These are phyloP conservation scores for Chironomus tepperi DNA, from an alignment of 1,140 invertebrate species.

Conservation along the genomic window DNA sequence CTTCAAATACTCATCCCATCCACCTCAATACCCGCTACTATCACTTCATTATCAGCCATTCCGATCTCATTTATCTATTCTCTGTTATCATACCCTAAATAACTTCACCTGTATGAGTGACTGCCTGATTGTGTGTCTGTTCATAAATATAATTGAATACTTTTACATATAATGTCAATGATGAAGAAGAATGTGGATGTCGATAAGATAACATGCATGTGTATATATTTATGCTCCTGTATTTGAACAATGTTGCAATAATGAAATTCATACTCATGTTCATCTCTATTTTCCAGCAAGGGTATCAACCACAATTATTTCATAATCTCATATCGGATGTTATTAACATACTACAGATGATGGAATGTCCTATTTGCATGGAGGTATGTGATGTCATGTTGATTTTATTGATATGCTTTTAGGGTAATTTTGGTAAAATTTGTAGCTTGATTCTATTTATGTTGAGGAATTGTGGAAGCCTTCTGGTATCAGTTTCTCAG, in stretches of 20 bases:
- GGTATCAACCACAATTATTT: conserved; percentile 5
- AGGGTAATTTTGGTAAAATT: no score
- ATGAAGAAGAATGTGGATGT: neutral
- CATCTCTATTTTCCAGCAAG: neutral
- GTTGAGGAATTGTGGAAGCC: no score
- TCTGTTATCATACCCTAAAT: no score
- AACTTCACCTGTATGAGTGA: no score
- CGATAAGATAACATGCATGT: conserved; percentile 12
- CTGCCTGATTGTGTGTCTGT: no score
- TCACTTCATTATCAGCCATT: no score
- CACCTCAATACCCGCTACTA: no score
- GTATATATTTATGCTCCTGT: neutral
- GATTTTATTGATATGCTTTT: neutral
- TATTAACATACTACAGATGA: conserved; percentile 24
- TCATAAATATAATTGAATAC: neutral
- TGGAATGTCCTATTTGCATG: conserved; percentile 55
- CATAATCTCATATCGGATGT: conserved; percentile 13
- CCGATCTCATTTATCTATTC: no score
- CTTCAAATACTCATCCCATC: no score
- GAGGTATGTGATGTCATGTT: conserved; percentile 34
- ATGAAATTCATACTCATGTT: neutral
- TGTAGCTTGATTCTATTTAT: no score
- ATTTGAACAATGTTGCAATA: conserved; percentile 2
- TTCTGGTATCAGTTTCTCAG: no score
- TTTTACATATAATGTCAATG: neutral